Base-by-base conservation (phyloP, 2,113 vertebrate species). In the Tragulus kanchil region DNA sequence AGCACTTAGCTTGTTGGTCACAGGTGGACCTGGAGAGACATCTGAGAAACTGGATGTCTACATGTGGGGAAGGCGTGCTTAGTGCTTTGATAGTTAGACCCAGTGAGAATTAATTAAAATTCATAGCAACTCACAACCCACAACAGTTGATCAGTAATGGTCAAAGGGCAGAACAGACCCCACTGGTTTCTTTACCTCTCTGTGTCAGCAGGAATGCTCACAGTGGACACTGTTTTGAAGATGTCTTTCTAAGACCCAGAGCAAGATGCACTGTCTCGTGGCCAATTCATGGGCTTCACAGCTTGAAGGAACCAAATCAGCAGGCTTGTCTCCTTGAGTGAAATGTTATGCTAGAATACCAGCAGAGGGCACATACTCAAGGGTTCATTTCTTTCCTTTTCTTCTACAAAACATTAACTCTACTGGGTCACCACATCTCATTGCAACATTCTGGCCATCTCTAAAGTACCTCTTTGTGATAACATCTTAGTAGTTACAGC, bases 391-490 rank as follows among this genome's bases (percentile, higher is more conserved):
- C 77, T 62, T 58, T 50, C 56, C 73, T 85, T 90, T 67, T 48
- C 23, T 85, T 93, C 81, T 64, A 83, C 10, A 62, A 83, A 93
- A 93, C 65, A 88, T 95, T 97, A 91, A 81, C 36, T 79, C 93
- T 45, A 62, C 83, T 52, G 5, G 16, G n/a, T 67, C 36, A 25
- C 84, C 16, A 1, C 3, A 36, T n/a, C 42, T 26, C 12, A 0
- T 17, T 77, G 67, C 65, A 56, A 84, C 31, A 84, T 48, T 92
- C 89, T 92, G 75, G 67, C 67, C 91, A 64, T 90, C 45, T 87
- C 83, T 78, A 84, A 95, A 91, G 54, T 8, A 91, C 61, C n/a
- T 92, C 21, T 54, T 82, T 78, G 54, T 10, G 64, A 78, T 84
- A 88, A 67, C 17, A 78, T 56, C 45, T 91, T 93, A 31, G 64